phyloP scores from a whole-genome alignment of 30 jellyfish, hydroid and myxozoan species.

The Chrysaora quinquecirrha region DNA sequence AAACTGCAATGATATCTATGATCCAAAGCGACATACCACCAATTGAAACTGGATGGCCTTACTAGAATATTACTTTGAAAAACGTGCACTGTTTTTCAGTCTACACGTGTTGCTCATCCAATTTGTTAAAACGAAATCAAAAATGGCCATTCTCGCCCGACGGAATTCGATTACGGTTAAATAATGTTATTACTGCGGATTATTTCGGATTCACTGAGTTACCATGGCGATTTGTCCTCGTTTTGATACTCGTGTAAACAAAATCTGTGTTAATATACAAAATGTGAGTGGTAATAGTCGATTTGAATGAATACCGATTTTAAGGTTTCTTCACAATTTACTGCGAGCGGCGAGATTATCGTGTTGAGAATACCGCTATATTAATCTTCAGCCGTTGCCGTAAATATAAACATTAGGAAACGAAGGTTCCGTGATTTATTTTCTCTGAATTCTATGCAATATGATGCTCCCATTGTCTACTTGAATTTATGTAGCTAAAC shows the following conservation, averaged over 20 bases:
- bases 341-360: not conserved
- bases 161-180: conserved; percentile 15
- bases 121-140: not conserved
- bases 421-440: too few species aligned
- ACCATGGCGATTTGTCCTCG: not conserved
- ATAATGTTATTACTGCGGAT: conserved; percentile 25
- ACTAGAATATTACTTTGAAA: too few species aligned
- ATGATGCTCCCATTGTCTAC: too few species aligned
- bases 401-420: not conserved
- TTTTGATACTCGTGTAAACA: not conserved
- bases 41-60: too few species aligned
- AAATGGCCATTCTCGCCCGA: conserved; percentile 14
- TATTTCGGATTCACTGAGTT: conserved; percentile 1
- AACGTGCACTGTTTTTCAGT: not conserved
- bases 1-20: too few species aligned
- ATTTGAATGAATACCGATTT: not conserved
- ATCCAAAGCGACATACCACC: too few species aligned
- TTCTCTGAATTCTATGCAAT: too few species aligned
- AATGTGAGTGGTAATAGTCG: too few species aligned
- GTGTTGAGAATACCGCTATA: not conserved
- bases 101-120: conserved; percentile 14
- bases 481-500: too few species aligned
- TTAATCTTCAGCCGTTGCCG: too few species aligned
- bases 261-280: not conserved
- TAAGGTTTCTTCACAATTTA: not conserved